A percentile compares a stretch with the other conserved stretches of the same genome.
Evolutionary conservation across 2,113 vertebrate species (phyloP).

Genomic region (Leptodactylus fuscus): DNA sequence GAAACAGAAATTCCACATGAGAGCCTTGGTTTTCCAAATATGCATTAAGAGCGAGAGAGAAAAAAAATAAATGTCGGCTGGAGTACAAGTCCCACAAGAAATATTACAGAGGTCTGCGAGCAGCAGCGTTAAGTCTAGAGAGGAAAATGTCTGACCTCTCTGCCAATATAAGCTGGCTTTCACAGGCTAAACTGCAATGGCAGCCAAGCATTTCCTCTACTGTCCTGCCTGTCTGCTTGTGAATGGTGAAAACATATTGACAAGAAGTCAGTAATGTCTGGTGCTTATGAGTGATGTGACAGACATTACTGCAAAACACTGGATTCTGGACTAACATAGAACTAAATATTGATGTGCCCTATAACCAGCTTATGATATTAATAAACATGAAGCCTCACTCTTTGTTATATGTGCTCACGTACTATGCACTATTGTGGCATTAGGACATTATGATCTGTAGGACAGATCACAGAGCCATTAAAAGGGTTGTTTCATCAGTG

Average conservation of each 20-base stretch:
- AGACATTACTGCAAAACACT: background rate
- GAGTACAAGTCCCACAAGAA: slow-evolving; percentile 60
- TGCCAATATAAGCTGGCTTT: slow-evolving; percentile 69
- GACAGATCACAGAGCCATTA: too few relatives aligned
- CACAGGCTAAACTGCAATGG: slow-evolving; percentile 66
- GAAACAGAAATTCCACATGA: slow-evolving; percentile 47
- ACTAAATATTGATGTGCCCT: too few relatives aligned
- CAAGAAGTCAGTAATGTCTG: slow-evolving; percentile 60
- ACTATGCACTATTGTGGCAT: too few relatives aligned
- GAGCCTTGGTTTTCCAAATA: slow-evolving; percentile 49
- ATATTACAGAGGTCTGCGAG: slow-evolving; percentile 60
- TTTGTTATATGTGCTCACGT: too few relatives aligned
- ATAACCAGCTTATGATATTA: too few relatives aligned
- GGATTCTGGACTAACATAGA: too few relatives aligned
- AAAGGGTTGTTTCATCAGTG: too few relatives aligned
- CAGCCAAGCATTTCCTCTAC: slow-evolving; percentile 72
- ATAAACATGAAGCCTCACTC: too few relatives aligned
- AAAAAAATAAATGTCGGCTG: slow-evolving; percentile 58
- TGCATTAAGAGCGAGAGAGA: slow-evolving; percentile 51
- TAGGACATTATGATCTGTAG: too few relatives aligned
- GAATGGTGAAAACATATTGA: slow-evolving; percentile 62
- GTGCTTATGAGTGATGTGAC: slow-evolving; percentile 35
- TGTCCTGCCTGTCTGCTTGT: slow-evolving; percentile 56
- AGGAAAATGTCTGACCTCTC: slow-evolving; percentile 64
- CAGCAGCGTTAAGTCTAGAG: slow-evolving; percentile 62